Evolutionary conservation across 2,797 vertebrate species (phyloP).

Genomic region (Urocyon cinereoargenteus): DNA sequence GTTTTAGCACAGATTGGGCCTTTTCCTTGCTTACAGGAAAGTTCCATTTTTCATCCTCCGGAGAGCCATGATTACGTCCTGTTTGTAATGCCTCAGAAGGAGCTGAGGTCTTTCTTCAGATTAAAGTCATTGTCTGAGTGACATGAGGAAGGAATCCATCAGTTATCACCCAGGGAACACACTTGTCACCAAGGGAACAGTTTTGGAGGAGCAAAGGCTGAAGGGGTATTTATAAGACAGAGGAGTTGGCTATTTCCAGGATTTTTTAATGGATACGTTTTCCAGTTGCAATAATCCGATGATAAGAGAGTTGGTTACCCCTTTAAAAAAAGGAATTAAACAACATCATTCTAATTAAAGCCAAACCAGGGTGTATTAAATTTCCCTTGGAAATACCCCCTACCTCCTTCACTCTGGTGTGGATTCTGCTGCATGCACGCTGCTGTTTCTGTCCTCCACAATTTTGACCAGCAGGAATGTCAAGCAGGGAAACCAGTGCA

Average conservation of each 20-base stretch:
- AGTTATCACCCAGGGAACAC: not conserved
- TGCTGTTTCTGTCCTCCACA: not conserved
- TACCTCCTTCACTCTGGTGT: not conserved
- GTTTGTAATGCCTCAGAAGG: conserved; percentile 1
- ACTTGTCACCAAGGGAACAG: conserved; percentile 73
- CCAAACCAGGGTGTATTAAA: not conserved
- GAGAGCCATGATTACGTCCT: not conserved
- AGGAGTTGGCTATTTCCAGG: not conserved
- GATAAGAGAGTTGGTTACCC: not conserved
- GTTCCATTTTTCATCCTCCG: not conserved
- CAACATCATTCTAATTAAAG: not conserved
- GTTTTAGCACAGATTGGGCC: not conserved
- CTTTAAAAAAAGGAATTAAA: conserved; percentile 59
- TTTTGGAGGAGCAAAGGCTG: conserved; percentile 55
- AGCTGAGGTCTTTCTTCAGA: conserved; percentile 56
- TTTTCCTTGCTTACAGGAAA: conserved; percentile 21
- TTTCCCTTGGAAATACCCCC: conserved; percentile 45
- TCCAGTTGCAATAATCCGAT: not conserved
- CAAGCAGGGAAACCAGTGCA: not conserved
- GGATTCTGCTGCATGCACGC: not conserved
- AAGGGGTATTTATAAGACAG: conserved; percentile 43
- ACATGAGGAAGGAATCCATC: conserved; percentile 44
- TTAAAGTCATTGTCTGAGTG: conserved; percentile 5
- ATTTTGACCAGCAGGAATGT: not conserved
- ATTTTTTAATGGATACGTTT: conserved; percentile 47